These are phyloP conservation scores for Anolis carolinensis DNA, from an alignment of 2,113 vertebrate species.

Conservation along the genomic window DNA sequence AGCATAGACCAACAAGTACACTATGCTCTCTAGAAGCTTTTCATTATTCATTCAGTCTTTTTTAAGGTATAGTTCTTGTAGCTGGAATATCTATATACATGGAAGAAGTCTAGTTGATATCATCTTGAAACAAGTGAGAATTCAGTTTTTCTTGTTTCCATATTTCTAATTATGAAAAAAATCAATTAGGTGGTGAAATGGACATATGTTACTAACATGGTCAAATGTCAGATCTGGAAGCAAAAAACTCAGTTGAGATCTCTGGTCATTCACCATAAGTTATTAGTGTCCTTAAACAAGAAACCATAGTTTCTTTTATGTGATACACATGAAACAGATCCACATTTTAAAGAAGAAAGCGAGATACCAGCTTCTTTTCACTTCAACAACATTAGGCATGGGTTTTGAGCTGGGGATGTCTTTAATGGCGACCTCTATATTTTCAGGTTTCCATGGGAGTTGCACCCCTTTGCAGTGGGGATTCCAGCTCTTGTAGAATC, in stretches of 20 bases:
- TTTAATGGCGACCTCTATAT: not conserved
- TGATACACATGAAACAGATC: not conserved
- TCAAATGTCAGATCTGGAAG: not conserved
- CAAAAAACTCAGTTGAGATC: not conserved
- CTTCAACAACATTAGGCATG: not conserved
- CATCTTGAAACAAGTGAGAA: too few species aligned
- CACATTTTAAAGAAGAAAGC: not conserved
- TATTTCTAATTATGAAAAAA: too few species aligned
- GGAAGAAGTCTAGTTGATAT: too few species aligned
- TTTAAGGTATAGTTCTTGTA: too few species aligned
- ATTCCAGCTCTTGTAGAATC: not conserved
- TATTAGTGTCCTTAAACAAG: not conserved
- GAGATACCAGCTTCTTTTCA: not conserved
- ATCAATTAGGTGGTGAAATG: not conserved
- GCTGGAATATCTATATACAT: too few species aligned
- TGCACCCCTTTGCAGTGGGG: not conserved
- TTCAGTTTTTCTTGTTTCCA: too few species aligned
- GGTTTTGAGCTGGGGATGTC: not conserved
- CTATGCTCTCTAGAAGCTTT: too few species aligned
- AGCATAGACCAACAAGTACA: too few species aligned
- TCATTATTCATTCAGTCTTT: too few species aligned
- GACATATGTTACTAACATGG: too few species aligned
- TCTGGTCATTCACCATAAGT: not conserved
- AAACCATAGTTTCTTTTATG: not conserved
- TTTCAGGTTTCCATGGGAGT: not conserved